A percentile compares a stretch with the other conserved stretches of the same genome.
Evolutionary conservation across 2,888 invertebrate species (phyloP).

Genomic region (Monopis laevigella): DNA sequence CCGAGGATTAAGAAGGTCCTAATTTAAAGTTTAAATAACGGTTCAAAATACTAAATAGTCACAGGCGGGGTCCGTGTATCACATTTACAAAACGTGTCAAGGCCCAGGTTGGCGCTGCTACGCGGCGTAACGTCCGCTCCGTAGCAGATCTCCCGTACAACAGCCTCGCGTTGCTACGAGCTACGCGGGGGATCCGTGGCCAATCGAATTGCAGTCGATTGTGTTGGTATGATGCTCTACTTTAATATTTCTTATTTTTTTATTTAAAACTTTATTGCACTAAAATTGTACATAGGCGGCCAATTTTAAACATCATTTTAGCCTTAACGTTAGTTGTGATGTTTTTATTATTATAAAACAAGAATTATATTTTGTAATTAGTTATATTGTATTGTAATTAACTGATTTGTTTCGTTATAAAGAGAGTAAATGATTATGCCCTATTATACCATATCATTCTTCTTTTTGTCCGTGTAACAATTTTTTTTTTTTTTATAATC

Average conservation of each 20-base stretch:
- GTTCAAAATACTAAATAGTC: conserved; percentile 3
- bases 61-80: conserved; percentile 5
- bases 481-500: too few species aligned
- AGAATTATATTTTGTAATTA: too few species aligned
- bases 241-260: conserved; percentile 18
- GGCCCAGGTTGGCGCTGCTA: conserved; percentile 33
- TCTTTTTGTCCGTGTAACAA: too few species aligned
- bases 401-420: too few species aligned
- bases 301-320: background rate
- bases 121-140: conserved; percentile 56
- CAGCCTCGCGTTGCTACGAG: conserved; percentile 63
- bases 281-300: background rate
- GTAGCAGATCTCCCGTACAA: conserved; percentile 58
- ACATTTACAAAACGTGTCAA: conserved; percentile 39
- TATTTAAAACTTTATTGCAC: background rate
- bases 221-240: conserved; percentile 40
- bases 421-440: too few species aligned
- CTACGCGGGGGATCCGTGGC: conserved; percentile 60
- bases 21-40: conserved; percentile 6
- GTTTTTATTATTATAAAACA: too few species aligned
- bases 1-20: conserved; percentile 1
- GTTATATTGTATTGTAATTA: too few species aligned
- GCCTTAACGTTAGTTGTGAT: too few species aligned
- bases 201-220: conserved; percentile 63
- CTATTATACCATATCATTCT: too few species aligned